Evolutionary conservation across 2,888 invertebrate genomes (phyloP).

Genomic region (Andrena bicolor): DNA sequence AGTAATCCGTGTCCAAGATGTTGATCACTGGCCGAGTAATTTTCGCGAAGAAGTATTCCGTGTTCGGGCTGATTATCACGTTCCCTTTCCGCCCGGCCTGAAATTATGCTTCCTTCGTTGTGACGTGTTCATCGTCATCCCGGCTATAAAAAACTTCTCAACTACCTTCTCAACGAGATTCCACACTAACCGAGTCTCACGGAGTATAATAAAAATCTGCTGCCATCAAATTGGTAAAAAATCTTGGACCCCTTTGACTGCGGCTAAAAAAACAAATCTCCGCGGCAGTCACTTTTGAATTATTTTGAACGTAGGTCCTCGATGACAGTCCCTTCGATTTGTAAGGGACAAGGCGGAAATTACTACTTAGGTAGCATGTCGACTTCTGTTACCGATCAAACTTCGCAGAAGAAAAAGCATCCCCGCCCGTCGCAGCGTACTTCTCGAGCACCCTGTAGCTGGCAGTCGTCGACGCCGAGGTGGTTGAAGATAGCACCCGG

Average conservation of each 20-base stretch:
- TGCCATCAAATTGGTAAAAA: not conserved
- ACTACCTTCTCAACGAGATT: not conserved
- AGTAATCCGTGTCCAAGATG: constrained; percentile 57
- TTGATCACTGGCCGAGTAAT: constrained; percentile 53
- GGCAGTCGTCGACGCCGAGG: constrained; percentile 73
- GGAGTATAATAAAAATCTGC: not conserved
- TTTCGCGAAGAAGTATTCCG: constrained; percentile 43
- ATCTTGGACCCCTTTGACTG: not conserved
- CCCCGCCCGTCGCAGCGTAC: not conserved
- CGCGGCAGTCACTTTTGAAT: not conserved
- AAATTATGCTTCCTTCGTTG: constrained; percentile 38
- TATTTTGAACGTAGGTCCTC: not conserved
- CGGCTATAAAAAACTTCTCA: constrained; percentile 12
- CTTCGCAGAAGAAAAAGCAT: no score
- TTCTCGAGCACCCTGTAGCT: constrained; percentile 76
- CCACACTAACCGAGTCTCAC: not conserved
- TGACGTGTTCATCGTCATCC: constrained; percentile 35
- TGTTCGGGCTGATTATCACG: constrained; percentile 51
- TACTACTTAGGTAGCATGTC: no score
- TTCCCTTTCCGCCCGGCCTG: constrained; percentile 42
- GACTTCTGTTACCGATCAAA: no score
- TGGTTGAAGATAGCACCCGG: constrained; percentile 80
- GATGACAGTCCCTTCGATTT: not conserved
- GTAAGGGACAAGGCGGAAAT: not conserved
- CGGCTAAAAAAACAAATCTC: not conserved